Conservation (phyloP, 2,797 vertebrate genomes). For the Melanotaenia maccullochi region DNA sequence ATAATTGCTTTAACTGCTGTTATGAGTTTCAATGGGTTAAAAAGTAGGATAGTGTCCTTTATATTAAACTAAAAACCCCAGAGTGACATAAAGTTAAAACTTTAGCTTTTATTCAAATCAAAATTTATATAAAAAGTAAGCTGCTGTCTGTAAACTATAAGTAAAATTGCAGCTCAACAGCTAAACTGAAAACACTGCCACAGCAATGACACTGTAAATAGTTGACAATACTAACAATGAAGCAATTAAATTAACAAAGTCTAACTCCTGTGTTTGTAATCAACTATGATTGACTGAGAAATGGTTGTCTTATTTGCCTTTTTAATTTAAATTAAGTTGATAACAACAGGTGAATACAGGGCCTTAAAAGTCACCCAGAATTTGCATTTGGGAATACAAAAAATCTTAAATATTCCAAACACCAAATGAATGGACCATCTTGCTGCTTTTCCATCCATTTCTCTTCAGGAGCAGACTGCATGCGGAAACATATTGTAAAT, state of each 20-base stretch:
- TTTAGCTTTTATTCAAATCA: neutral
- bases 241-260: neutral
- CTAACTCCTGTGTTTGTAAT: conserved; percentile 1
- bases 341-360: neutral
- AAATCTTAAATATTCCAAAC: conserved; percentile 34
- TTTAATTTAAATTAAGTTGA: neutral
- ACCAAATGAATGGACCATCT: conserved; percentile 16
- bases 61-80: neutral
- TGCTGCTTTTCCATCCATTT: conserved; percentile 17
- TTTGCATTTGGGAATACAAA: conserved; percentile 7
- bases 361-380: neutral
- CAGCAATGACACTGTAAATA: neutral
- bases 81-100: neutral
- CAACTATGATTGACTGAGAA: neutral
- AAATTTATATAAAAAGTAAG: neutral
- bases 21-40: neutral
- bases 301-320: neutral
- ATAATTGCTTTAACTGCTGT: neutral
- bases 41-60: too few relatives aligned
- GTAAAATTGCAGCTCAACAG: neutral
- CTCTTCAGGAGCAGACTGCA: conserved; percentile 49
- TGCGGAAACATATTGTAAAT: conserved; percentile 63
- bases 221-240: neutral
- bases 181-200: neutral
- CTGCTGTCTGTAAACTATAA: neutral